A percentile compares a stretch with the other conserved stretches of the same genome.
Evolutionary conservation across 23 tunicate genomes (phyloP).

Genomic region (Botrylloides violaceus): DNA sequence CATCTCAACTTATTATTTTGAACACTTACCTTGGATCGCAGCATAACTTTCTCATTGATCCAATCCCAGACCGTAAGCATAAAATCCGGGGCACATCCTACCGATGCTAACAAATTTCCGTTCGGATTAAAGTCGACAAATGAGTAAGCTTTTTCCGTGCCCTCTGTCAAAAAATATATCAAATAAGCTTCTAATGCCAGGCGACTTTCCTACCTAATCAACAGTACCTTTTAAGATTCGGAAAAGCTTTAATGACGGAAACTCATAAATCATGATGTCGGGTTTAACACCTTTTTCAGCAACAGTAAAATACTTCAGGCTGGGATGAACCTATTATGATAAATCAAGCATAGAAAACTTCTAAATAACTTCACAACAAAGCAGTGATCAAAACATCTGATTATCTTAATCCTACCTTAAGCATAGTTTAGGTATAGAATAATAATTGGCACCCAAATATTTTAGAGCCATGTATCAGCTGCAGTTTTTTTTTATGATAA

Average conservation of each 20-base stretch:
- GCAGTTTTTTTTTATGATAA: no score
- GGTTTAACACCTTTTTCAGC: slow-evolving; percentile 97
- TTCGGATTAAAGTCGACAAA: slow-evolving; percentile 86
- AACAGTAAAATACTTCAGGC: slow-evolving; percentile 65
- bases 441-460: no score
- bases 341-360: no score
- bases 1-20: not conserved
- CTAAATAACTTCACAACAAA: no score
- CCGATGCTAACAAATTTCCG: slow-evolving; percentile 94
- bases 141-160: slow-evolving; percentile 79
- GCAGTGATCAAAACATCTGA: no score
- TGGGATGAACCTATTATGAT: slow-evolving; percentile 92
- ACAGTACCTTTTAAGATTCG: slow-evolving; percentile 54
- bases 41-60: slow-evolving; percentile 77
- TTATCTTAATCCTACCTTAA: no score
- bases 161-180: slow-evolving; percentile 27
- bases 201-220: not conserved
- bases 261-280: slow-evolving; percentile 67
- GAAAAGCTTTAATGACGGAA: slow-evolving; percentile 67
- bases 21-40: slow-evolving; percentile 75
- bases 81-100: slow-evolving; percentile 91
- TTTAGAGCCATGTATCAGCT: no score
- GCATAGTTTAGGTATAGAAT: no score
- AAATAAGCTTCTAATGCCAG: no score
- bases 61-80: slow-evolving; percentile 98